These are phyloP conservation scores for Pediacus dermestoides DNA, from an alignment of 2,888 invertebrate species.

Conservation along the genomic window DNA sequence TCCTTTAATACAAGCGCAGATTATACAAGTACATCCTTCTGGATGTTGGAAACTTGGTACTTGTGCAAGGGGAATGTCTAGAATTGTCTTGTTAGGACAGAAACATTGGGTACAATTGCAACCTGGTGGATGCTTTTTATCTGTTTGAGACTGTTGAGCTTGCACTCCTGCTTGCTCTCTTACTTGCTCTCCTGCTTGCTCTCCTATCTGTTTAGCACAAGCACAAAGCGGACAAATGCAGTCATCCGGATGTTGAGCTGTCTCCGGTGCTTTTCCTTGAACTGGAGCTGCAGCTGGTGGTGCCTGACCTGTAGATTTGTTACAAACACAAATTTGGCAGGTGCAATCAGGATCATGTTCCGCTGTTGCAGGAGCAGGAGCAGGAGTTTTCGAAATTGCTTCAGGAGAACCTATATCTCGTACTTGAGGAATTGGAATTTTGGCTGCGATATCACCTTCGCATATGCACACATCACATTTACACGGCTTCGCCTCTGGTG, in stretches of 20 bases:
- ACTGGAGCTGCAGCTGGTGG: conserved; percentile 3
- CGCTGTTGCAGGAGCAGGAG: no score
- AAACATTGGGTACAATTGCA: conserved; percentile 7
- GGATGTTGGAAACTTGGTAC: no score
- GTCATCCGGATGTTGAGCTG: conserved; percentile 7
- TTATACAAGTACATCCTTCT: no score
- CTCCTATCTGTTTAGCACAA: background rate
- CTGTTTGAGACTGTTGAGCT: background rate
- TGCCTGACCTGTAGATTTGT: background rate
- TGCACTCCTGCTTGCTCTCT: conserved; percentile 3
- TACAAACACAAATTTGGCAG: conserved; percentile 14
- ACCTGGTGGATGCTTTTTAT: conserved; percentile 13
- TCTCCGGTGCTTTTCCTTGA: background rate
- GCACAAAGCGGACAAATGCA: conserved; percentile 10
- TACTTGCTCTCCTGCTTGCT: background rate
- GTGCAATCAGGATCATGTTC: no score
- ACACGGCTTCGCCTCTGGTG: conserved; percentile 11
- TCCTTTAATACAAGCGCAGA: no score
- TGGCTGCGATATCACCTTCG: conserved; percentile 15
- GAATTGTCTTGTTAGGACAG: no score
- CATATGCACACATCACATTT: conserved; percentile 22
- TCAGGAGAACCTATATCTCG: no score
- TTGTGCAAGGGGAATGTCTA: no score
- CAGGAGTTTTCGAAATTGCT: no score
- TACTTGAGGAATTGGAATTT: no score